A percentile compares a stretch with the other conserved stretches of the same genome.
Evolutionary conservation across 2,888 invertebrate genomes (phyloP).

Genomic region (Galerucella calmariensis): DNA sequence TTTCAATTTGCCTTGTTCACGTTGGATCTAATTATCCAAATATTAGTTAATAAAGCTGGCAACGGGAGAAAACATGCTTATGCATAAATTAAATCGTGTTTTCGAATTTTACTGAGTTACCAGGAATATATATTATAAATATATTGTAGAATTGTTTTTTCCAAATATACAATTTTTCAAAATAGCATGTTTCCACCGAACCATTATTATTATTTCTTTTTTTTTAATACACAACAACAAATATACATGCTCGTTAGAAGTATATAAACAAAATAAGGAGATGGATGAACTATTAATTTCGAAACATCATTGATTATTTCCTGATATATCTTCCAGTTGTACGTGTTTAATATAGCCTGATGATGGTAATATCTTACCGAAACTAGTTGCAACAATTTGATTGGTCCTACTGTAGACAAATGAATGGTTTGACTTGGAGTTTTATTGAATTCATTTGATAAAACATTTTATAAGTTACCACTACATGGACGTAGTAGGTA

Average conservation of each 20-base stretch:
- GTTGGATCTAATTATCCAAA: constrained; percentile 41
- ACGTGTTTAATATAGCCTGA: too few relatives aligned
- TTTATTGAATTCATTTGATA: too few relatives aligned
- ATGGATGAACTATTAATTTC: too few relatives aligned
- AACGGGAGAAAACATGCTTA: constrained; percentile 40
- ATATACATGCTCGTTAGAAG: too few relatives aligned
- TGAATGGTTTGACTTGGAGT: too few relatives aligned
- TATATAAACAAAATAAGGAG: too few relatives aligned
- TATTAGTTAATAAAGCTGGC: constrained; percentile 43
- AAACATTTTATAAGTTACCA: background rate
- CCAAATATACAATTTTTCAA: background rate
- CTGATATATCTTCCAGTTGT: too few relatives aligned
- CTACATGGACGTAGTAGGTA: background rate
- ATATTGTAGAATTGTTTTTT: background rate
- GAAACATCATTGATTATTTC: too few relatives aligned
- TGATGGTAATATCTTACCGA: too few relatives aligned
- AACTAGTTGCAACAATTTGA: too few relatives aligned
- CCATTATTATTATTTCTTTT: background rate
- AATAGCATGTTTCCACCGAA: background rate
- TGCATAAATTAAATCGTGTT: constrained; percentile 36
- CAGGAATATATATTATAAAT: background rate
- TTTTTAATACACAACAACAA: too few relatives aligned
- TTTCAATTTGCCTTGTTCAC: constrained; percentile 44
- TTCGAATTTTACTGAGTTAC: constrained; percentile 18
- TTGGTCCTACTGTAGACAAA: too few relatives aligned